A percentile compares a stretch with the other conserved stretches of the same genome.
Evolutionary conservation across 2,888 invertebrate species (phyloP).

Genomic region (Eupsilia transversa): DNA sequence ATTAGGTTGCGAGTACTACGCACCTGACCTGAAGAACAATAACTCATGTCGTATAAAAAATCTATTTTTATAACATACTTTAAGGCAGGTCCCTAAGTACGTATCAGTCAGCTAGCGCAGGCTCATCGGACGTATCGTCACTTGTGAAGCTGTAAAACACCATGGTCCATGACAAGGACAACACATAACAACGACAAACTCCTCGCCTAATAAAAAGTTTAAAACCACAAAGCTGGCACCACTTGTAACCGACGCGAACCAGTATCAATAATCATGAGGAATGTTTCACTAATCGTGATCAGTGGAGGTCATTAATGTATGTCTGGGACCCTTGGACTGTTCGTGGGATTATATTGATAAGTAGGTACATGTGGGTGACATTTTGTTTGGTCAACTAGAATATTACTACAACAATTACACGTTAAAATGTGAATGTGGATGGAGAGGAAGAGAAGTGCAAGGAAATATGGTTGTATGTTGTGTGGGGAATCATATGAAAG

Average conservation of each 20-base stretch:
- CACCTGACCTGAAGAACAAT: too few species aligned
- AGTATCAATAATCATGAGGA: conserved; percentile 58
- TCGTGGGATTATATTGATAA: conserved; percentile 57
- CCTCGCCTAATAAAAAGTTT: conserved; percentile 45
- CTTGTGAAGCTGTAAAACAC: background rate
- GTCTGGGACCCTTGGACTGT: conserved; percentile 46
- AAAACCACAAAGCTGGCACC: conserved; percentile 31
- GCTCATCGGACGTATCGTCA: too few species aligned
- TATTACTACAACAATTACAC: background rate
- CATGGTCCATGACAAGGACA: background rate
- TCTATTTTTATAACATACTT: background rate
- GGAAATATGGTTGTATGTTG: background rate
- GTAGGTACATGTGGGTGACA: background rate
- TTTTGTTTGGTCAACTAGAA: background rate
- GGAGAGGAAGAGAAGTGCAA: background rate
- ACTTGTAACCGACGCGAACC: conserved; percentile 45
- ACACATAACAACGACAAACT: conserved; percentile 21
- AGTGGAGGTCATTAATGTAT: conserved; percentile 54
- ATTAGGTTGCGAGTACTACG: too few species aligned
- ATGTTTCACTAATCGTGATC: conserved; percentile 52
- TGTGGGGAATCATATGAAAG: background rate
- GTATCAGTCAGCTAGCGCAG: background rate
- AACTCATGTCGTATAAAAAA: background rate
- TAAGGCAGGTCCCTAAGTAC: background rate
- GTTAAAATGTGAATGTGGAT: background rate